phyloP scores from a whole-genome alignment of 2,888 invertebrate species.

The Catocala nupta region DNA sequence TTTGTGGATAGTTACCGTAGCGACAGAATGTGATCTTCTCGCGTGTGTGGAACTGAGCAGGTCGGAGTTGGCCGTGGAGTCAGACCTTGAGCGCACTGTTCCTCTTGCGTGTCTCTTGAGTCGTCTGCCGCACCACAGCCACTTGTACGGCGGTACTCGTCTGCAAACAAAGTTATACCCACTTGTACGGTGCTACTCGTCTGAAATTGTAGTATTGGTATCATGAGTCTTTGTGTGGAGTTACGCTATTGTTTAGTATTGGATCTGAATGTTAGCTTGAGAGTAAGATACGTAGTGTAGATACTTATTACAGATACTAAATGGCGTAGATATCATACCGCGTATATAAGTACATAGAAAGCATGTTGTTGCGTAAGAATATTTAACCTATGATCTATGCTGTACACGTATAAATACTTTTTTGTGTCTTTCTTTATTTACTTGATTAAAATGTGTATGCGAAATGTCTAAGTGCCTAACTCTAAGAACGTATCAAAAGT shows the following conservation, averaged over 20 bases:
- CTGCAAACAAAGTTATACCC: slow-evolving; percentile 70
- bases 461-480: too few species aligned
- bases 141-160: slow-evolving; percentile 90
- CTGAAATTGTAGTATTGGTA: slow-evolving; percentile 49
- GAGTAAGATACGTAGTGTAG: not conserved
- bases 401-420: not conserved
- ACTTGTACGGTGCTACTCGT: slow-evolving; percentile 57
- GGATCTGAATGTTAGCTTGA: slow-evolving; percentile 1
- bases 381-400: too few species aligned
- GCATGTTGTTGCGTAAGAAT: too few species aligned
- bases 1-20: slow-evolving; percentile 67
- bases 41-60: slow-evolving; percentile 84
- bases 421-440: too few species aligned
- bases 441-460: too few species aligned
- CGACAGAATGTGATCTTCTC: slow-evolving; percentile 77
- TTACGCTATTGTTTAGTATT: slow-evolving; percentile 3
- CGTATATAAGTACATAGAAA: too few species aligned
- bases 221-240: slow-evolving; percentile 41
- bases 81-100: slow-evolving; percentile 79
- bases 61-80: slow-evolving; percentile 85
- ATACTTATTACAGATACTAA: not conserved
- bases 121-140: slow-evolving; percentile 85
- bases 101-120: slow-evolving; percentile 70
- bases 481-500: too few species aligned
- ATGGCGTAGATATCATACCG: too few species aligned